Evolutionary conservation across 2,888 invertebrate genomes (phyloP).

Genomic region (Nipponacmea schrenckii): DNA sequence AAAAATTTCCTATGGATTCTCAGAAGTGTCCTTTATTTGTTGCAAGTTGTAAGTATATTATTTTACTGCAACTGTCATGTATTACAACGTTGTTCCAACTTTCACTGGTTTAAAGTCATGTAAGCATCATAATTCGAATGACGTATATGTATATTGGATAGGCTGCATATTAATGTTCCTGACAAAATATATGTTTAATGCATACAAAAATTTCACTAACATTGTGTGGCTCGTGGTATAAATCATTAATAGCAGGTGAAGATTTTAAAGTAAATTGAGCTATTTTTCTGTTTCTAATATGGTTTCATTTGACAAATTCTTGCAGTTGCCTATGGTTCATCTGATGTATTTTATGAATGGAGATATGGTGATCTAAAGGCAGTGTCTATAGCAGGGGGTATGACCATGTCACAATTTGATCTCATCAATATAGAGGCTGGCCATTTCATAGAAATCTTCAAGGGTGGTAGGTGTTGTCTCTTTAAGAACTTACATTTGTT

Average conservation of each 20-base stretch:
- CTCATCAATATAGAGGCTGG: conserved; percentile 72
- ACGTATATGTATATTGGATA: no score
- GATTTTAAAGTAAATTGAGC: no score
- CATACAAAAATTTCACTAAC: no score
- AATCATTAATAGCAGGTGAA: no score
- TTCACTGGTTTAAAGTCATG: no score
- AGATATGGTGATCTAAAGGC: conserved; percentile 73
- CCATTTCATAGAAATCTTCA: conserved; percentile 37
- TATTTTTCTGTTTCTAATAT: no score
- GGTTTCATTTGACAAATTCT: no score
- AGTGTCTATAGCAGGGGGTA: conserved; percentile 87
- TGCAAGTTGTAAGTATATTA: conserved; percentile 77
- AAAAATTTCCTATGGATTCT: conserved; percentile 85
- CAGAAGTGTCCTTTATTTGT: conserved; percentile 81
- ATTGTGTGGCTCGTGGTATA: no score
- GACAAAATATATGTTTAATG: no score
- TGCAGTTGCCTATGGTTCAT: conserved; percentile 35
- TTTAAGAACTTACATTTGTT: background rate
- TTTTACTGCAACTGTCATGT: background rate
- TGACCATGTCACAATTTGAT: conserved; percentile 93
- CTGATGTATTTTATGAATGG: conserved; percentile 43
- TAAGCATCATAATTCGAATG: no score
- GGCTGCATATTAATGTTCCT: no score
- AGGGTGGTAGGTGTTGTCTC: conserved; percentile 33
- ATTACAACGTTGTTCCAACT: no score